These are phyloP conservation scores for Psephotus haematonotus DNA, from an alignment of 2,113 vertebrate genomes.

Conservation along the genomic window DNA sequence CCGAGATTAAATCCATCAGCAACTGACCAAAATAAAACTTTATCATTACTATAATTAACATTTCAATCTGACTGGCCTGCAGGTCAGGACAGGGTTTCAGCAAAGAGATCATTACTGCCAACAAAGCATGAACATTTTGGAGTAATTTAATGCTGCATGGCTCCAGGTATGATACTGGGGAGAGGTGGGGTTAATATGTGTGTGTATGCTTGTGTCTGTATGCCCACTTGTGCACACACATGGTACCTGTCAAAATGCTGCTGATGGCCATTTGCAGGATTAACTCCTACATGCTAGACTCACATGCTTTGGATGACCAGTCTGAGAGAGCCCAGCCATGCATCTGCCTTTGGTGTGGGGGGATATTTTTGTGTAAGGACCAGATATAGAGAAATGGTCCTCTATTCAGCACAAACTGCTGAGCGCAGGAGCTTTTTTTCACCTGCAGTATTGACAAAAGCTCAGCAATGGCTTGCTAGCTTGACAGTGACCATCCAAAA, in stretches of 20 bases:
- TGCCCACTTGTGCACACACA: not conserved
- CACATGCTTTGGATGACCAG: not conserved
- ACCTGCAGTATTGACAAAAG: not conserved
- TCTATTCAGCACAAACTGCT: not conserved
- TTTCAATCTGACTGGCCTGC: not conserved
- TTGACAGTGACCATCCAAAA: not conserved
- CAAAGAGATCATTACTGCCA: not conserved
- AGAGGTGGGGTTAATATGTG: not conserved
- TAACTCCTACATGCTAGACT: not conserved
- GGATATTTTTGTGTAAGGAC: not conserved
- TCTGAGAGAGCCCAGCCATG: not conserved
- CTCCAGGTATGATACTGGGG: not conserved
- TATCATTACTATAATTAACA: not conserved
- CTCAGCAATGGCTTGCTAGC: not conserved
- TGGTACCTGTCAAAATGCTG: not conserved
- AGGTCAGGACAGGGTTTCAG: not conserved
- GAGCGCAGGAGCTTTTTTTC: not conserved
- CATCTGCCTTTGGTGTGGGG: not conserved
- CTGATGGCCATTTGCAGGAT: not conserved
- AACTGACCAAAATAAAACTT: not conserved
- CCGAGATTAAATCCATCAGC: not conserved
- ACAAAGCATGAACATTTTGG: not conserved
- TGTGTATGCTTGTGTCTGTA: not conserved
- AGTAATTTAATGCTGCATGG: not conserved
- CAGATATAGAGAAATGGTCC: not conserved